Evolutionary conservation across 2,797 vertebrate genomes (phyloP).

Genomic region (Anableps anableps): DNA sequence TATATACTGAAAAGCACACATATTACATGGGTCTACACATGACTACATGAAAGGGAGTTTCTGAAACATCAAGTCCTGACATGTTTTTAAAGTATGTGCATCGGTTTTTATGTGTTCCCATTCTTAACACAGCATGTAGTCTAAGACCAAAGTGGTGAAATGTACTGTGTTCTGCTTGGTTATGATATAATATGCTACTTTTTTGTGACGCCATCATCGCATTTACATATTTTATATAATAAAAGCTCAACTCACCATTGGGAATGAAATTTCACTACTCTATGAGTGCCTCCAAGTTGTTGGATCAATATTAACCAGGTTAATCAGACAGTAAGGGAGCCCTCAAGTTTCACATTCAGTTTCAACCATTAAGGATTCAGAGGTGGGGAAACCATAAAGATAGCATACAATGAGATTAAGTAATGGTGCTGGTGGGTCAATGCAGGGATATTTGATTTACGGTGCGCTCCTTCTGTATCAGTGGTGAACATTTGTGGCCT

Average conservation of each 20-base stretch:
- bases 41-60: background rate
- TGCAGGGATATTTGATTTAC: background rate
- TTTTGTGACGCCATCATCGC: background rate
- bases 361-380: background rate
- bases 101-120: background rate
- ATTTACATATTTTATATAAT: background rate
- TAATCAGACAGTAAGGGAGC: background rate
- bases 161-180: background rate
- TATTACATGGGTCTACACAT: background rate
- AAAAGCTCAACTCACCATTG: background rate
- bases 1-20: background rate
- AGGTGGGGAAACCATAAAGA: background rate
- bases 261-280: background rate
- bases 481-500: background rate
- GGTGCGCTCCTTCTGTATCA: background rate
- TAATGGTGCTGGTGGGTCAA: background rate
- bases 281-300: background rate
- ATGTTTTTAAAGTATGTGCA: background rate
- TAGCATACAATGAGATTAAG: background rate
- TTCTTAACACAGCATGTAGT: background rate
- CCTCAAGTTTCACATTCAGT: background rate
- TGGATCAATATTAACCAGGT: background rate
- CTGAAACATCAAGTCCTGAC: background rate
- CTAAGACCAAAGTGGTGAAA: background rate
- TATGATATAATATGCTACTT: background rate